Percentiles rank a stretch among this genome's conserved stretches.
These are phyloP conservation scores for Melolontha melolontha DNA, from an alignment of 2,888 invertebrate species.

Conservation along the genomic window DNA sequence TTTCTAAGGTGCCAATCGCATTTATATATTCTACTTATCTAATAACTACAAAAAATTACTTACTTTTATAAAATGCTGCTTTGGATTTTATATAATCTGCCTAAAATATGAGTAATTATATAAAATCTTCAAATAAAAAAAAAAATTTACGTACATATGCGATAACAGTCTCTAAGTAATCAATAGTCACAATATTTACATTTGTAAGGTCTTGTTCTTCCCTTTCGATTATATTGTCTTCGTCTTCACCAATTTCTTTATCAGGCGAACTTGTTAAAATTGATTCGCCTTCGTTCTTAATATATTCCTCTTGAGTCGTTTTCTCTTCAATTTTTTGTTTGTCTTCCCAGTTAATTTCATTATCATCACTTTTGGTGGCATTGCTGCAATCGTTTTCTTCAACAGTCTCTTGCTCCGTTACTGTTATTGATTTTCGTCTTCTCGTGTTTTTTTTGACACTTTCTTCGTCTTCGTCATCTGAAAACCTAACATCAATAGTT, in stretches of 20 bases:
- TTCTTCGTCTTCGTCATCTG: constrained; percentile 68
- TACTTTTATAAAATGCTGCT: constrained; percentile 57
- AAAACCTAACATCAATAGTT: constrained; percentile 59
- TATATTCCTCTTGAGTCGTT: constrained; percentile 2
- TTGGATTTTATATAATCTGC: constrained; percentile 56
- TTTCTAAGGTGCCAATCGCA: too few relatives aligned
- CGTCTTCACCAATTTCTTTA: constrained; percentile 26
- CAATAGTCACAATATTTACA: constrained; percentile 47
- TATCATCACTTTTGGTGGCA: background rate
- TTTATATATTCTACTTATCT: too few relatives aligned
- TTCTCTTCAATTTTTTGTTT: constrained; percentile 17
- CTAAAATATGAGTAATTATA: constrained; percentile 52
- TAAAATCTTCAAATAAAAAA: constrained; percentile 19
- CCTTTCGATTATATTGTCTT: constrained; percentile 56
- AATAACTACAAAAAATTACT: constrained; percentile 37
- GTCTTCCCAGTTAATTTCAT: constrained; percentile 16
- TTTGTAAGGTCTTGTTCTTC: constrained; percentile 55
- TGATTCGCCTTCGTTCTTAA: constrained; percentile 8
- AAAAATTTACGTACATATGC: constrained; percentile 48
- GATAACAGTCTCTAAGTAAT: constrained; percentile 47
- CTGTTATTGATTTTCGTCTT: constrained; percentile 47
- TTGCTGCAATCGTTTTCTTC: constrained; percentile 29
- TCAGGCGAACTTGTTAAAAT: constrained; percentile 9
- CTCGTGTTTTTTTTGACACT: constrained; percentile 64
- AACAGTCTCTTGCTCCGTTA: constrained; percentile 51